Conservation (phyloP, 2,797 vertebrate species). For the Anomalospiza imberbis region DNA sequence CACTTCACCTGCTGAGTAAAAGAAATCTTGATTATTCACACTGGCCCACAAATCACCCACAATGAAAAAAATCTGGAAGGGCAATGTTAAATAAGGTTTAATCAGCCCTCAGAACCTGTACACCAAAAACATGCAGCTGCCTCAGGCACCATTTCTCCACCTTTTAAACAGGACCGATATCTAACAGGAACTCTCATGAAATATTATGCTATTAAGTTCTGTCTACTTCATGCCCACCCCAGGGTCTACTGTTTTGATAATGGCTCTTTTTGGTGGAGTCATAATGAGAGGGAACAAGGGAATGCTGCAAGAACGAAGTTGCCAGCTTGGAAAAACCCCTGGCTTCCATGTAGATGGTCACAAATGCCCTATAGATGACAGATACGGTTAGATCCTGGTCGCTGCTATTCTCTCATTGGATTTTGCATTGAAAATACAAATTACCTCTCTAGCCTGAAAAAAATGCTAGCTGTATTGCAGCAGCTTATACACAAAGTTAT, state of each 20-base stretch:
- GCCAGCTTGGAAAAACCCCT: rapidly evolving
- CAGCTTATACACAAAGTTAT: background rate
- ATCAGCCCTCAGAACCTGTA: background rate
- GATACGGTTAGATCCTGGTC: background rate
- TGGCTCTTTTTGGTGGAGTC: background rate
- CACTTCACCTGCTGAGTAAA: background rate
- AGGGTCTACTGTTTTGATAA: background rate
- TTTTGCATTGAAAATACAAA: background rate
- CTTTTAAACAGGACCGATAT: background rate
- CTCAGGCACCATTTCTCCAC: background rate
- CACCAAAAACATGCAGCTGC: background rate
- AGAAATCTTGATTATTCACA: background rate
- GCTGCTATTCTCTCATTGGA: background rate
- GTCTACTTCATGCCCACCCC: background rate
- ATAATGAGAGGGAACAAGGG: background rate
- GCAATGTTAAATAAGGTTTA: background rate
- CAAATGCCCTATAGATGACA: background rate
- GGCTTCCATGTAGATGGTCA: background rate
- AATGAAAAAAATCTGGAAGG: background rate
- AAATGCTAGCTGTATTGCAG: background rate
- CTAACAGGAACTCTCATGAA: background rate
- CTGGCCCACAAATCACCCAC: background rate
- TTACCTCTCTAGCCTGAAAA: background rate
- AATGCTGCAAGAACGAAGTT: background rate
- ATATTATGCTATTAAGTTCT: background rate